phyloP scores from a whole-genome alignment of 2,888 invertebrate genomes.

The Pherbina coryleti region DNA sequence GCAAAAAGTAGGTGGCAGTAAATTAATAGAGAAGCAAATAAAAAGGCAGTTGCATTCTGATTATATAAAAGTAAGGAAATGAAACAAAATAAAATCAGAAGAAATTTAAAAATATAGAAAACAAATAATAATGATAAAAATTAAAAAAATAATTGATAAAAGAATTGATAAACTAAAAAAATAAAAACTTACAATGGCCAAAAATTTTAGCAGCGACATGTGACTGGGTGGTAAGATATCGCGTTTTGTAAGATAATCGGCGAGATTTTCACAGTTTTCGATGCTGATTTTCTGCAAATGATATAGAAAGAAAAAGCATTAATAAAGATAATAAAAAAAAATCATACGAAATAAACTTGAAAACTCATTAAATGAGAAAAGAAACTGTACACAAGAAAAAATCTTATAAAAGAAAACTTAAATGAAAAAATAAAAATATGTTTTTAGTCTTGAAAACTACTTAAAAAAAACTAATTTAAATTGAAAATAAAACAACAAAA shows the following conservation, averaged over 20 bases:
- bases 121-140: background rate
- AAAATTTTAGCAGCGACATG: constrained; percentile 76
- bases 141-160: constrained; percentile 31
- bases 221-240: constrained; percentile 60
- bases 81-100: background rate
- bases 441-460: constrained; percentile 22
- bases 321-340: constrained; percentile 7
- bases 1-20: background rate
- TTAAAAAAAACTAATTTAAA: background rate
- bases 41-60: background rate
- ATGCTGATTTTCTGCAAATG: constrained; percentile 59
- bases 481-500: background rate
- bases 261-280: constrained; percentile 63
- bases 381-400: background rate
- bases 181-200: constrained; percentile 81
- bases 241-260: constrained; percentile 62
- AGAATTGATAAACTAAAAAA: background rate
- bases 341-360: constrained; percentile 8
- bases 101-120: background rate
- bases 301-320: constrained; percentile 21
- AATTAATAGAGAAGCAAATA: background rate
- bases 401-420: constrained; percentile 24
- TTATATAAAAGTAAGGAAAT: background rate
- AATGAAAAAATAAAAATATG: too few relatives aligned
- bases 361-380: constrained; percentile 5